phyloP scores from a whole-genome alignment of 2,113 vertebrate species.

The Bubalus kerabau region DNA sequence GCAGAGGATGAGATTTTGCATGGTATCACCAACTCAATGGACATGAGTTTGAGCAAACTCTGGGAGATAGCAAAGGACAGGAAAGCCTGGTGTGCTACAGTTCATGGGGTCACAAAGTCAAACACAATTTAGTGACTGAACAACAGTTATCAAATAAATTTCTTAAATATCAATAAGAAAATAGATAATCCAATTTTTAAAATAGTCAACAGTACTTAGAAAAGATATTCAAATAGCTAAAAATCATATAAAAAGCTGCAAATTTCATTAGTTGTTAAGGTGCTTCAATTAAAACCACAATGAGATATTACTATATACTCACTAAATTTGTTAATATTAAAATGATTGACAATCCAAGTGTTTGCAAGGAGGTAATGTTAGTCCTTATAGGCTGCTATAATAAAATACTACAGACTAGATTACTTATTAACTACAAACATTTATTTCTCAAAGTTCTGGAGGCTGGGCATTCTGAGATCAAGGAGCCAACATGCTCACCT shows the following conservation, averaged over 20 bases:
- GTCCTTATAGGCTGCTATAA: not conserved
- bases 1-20: not conserved
- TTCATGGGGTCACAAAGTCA: not conserved
- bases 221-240: not conserved
- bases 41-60: not conserved
- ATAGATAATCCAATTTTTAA: not conserved
- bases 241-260: not conserved
- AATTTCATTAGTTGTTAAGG: not conserved
- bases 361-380: not conserved
- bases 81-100: not conserved
- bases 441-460: not conserved
- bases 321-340: not conserved
- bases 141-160: not conserved
- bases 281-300: not conserved
- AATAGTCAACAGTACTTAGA: not conserved
- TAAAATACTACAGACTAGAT: not conserved
- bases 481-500: not conserved
- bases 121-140: not conserved
- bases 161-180: not conserved
- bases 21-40: not conserved
- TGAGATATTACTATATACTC: not conserved
- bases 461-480: not conserved
- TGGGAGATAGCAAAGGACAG: not conserved
- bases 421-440: not conserved
- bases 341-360: not conserved